These are phyloP conservation scores for Drosophila neocordata DNA, from an alignment of 1,140 invertebrate species.

Conservation along the genomic window DNA sequence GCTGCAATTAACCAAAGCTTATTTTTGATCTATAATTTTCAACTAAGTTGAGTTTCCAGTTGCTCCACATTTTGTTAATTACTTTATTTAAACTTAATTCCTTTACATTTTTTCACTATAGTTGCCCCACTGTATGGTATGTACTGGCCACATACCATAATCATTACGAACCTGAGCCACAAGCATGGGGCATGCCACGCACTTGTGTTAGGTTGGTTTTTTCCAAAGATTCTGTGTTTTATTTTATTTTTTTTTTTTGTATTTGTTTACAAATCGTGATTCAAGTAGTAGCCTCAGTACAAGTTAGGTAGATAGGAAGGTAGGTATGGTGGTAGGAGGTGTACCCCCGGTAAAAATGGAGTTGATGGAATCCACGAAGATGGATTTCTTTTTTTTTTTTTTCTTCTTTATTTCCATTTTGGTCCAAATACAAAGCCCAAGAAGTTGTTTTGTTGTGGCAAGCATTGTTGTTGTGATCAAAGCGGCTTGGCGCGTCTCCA, in stretches of 20 bases:
- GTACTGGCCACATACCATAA: slow-evolving; percentile 52
- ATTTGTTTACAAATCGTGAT: slow-evolving; percentile 81
- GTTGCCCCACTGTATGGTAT: slow-evolving; percentile 34
- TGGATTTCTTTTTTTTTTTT: slow-evolving; percentile 73
- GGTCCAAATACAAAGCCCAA: slow-evolving; percentile 66
- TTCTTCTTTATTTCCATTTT: slow-evolving; percentile 29
- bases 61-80: too few species aligned
- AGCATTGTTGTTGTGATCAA: slow-evolving; percentile 80
- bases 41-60: too few species aligned
- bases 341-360: slow-evolving; percentile 34
- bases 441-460: slow-evolving; percentile 81
- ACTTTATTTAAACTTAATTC: too few species aligned
- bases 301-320: slow-evolving; percentile 24
- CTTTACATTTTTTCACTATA: too few species aligned
- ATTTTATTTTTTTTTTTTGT: slow-evolving; percentile 30
- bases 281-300: slow-evolving; percentile 67
- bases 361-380: slow-evolving; percentile 58
- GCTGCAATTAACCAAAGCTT: too few species aligned
- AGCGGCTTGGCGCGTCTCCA: slow-evolving; percentile 73
- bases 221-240: neutral
- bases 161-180: slow-evolving; percentile 44
- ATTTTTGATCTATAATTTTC: too few species aligned
- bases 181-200: slow-evolving; percentile 42
- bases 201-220: slow-evolving; percentile 48
- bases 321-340: slow-evolving; percentile 42